Evolutionary conservation across 2,888 invertebrate species (phyloP).

Genomic region (Drosophila phalerata): DNA sequence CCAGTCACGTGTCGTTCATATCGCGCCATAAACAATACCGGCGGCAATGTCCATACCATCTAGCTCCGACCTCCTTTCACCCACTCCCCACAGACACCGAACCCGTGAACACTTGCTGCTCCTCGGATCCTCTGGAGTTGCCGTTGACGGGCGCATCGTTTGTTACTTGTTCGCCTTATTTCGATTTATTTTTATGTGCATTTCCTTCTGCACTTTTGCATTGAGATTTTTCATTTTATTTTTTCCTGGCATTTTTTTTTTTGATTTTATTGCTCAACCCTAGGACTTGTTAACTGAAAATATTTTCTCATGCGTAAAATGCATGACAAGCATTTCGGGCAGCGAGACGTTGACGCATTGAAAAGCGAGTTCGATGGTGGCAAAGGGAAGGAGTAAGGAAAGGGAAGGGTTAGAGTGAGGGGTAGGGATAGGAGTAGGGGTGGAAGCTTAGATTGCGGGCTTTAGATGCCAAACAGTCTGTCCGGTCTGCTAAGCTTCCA

Average conservation of each 20-base stretch:
- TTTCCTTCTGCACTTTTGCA: constrained; percentile 56
- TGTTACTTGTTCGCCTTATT: constrained; percentile 65
- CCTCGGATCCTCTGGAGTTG: constrained; percentile 10
- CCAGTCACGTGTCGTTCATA: constrained; percentile 78
- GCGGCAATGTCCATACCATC: constrained; percentile 33
- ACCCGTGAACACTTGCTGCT: not conserved
- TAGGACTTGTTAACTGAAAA: constrained; percentile 74
- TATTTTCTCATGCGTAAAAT: constrained; percentile 81
- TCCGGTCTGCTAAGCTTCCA: constrained; percentile 35
- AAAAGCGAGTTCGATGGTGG: constrained; percentile 30
- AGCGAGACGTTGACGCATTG: constrained; percentile 64
- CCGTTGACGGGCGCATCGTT: constrained; percentile 71
- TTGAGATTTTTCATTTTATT: constrained; percentile 28
- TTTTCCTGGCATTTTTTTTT: not conserved
- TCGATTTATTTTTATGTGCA: constrained; percentile 78
- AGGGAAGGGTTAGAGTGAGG: too few relatives aligned
- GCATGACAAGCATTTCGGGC: constrained; percentile 72
- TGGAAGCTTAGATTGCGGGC: constrained; percentile 36
- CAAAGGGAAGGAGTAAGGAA: not conserved
- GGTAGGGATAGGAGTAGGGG: too few relatives aligned
- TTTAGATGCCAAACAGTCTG: constrained; percentile 37
- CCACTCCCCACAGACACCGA: too few relatives aligned
- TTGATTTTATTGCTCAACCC: constrained; percentile 37
- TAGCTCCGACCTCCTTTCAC: constrained; percentile 3
- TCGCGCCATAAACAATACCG: constrained; percentile 73